Evolutionary conservation across 2,797 vertebrate species (phyloP), one percentile per base, ranked within the genome.

Genomic region (Anolis apletophallus): DNA sequence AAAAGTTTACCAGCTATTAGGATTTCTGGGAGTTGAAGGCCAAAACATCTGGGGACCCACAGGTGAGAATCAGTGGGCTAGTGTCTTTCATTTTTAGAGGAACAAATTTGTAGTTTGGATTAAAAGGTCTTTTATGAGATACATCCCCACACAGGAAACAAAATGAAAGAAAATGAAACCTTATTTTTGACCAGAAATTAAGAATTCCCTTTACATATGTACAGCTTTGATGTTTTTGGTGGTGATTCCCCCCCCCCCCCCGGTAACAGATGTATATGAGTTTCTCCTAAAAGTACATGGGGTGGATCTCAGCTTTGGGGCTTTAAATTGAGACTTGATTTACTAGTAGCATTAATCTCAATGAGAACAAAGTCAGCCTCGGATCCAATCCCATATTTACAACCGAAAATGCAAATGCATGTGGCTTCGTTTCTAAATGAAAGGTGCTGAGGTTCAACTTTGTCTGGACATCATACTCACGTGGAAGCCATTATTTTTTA

Each of bases 351-450:
- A 57, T 19, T 32, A 32, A 77, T 34, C 52, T 77, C 52, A 1
- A 10, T 77, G 9, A n/a, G n/a, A 77, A 74, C 34, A 59, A 72
- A 57, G 16, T 73, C 59, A 19, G 57, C 7, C 36, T 61, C 46
- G 16, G 26, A 74, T 83, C 34, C 55, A 46, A 83, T 8, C 57
- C 54, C 19, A 40, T 55, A 40, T 50, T 2, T 21, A 40, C 26
- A 75, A 54, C 1, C 61, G 72, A 21, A 12, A 5, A 72, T 61
- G 68, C 68, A 69, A 85, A 32, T 16, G 26, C 34, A 8, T 32
- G 36, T 32, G 52, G 23, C 80, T 72, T 13, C 36, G 14, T 83
- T 87, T 78, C 36, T 79, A 83, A 52, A 67, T 9, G 40, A 78
- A 16, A 85, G 36, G 68, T 85, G 81, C 71, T 82, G 32, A 50